phyloP scores from a whole-genome alignment of 2,113 vertebrate species.

The crab-eating macaque (Macaca fascicularis) region T2T-MFA8v1.1 NC_088386.1:33789501-33790000 shows the following conservation, averaged over 20 bases:
- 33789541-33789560: not conserved
- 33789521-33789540: not conserved
- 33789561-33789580: not conserved
- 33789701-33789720: not conserved
- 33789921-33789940: not conserved
- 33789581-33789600: slow-evolving; percentile 15
- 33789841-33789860: slow-evolving; percentile 25
- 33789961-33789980: not conserved
- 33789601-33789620: slow-evolving; percentile 44
- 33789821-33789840: not conserved
- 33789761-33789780: not conserved
- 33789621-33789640: not conserved
- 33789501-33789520: slow-evolving; percentile 12
- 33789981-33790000: not conserved
- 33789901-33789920: not conserved
- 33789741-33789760: not conserved
- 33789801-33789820: not conserved
- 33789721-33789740: not conserved
- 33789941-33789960: not conserved
- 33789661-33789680: slow-evolving; percentile 19
- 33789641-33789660: slow-evolving; percentile 12
- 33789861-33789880: not conserved
- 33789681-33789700: not conserved
- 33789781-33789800: not conserved
- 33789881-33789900: slow-evolving; percentile 1